Evolutionary conservation across 1,140 invertebrate genomes (phyloP).

Genomic region (Palaemon carinicauda): DNA sequence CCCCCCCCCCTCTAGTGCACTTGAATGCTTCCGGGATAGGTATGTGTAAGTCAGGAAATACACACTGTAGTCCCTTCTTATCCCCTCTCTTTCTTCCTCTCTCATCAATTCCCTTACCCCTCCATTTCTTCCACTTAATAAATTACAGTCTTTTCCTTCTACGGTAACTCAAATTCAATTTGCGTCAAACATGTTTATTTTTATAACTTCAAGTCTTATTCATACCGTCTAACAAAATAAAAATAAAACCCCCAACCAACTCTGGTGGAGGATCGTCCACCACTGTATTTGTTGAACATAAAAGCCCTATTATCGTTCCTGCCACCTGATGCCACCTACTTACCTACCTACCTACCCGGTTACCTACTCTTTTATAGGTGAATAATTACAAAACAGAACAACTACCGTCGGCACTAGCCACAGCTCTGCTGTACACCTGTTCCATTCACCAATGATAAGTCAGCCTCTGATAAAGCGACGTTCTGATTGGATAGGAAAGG

Average conservation of each 20-base stretch:
- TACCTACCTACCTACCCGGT: slow-evolving; percentile 34
- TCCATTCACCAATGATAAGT: slow-evolving; percentile 21
- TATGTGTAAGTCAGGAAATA: background rate
- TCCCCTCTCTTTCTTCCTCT: background rate
- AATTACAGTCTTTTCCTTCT: background rate
- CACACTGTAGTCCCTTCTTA: background rate
- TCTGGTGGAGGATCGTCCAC: background rate
- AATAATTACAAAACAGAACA: slow-evolving; percentile 31
- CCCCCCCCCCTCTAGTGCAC: too few relatives aligned
- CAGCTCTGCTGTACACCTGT: slow-evolving; percentile 12
- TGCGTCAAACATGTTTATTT: background rate
- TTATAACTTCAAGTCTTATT: too few relatives aligned
- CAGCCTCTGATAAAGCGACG: background rate
- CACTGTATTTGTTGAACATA: background rate
- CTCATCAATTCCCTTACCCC: background rate
- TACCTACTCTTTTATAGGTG: slow-evolving; percentile 47
- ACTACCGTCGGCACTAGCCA: background rate
- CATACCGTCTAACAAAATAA: background rate
- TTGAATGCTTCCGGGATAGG: background rate
- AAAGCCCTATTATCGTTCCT: background rate
- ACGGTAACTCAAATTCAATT: background rate
- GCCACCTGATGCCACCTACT: background rate
- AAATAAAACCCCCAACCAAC: background rate
- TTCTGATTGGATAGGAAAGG: slow-evolving; percentile 5
- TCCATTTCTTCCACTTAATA: background rate